Evolutionary conservation across 2,113 vertebrate genomes (phyloP).

Genomic region (Phalacrocorax aristotelis): DNA sequence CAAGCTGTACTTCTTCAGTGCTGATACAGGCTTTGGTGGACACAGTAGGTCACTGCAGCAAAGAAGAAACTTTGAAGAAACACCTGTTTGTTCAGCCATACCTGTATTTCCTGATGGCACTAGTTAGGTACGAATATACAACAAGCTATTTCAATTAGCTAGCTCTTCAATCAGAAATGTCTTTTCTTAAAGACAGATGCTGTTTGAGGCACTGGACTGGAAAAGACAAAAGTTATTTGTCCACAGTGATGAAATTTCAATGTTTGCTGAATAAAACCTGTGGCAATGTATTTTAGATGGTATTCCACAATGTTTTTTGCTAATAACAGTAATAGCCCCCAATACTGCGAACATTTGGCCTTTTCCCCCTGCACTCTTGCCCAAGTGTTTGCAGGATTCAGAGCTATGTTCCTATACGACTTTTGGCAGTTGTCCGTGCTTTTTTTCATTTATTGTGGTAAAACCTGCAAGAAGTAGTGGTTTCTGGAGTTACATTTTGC

Average conservation of each 20-base stretch:
- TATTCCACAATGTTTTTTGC: not conserved
- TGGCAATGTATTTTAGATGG: not conserved
- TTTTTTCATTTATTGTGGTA: not conserved
- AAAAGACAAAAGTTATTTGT: not conserved
- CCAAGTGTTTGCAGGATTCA: not conserved
- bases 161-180: not conserved
- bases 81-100: fast-evolving
- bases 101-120: not conserved
- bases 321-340: not conserved
- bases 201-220: not conserved
- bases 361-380: not conserved
- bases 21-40: not conserved
- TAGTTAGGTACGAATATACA: not conserved
- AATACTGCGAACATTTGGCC: not conserved
- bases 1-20: not conserved
- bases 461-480: not conserved
- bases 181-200: not conserved
- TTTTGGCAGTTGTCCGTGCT: not conserved
- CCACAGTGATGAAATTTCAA: not conserved
- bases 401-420: not conserved
- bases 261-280: not conserved
- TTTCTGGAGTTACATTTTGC: not conserved
- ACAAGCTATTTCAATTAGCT: not conserved
- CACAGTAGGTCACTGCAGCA: not conserved
- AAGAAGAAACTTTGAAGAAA: not conserved